These are phyloP conservation scores for Drosophila infuscata DNA, from an alignment of 2,888 invertebrate genomes.

Conservation along the genomic window DNA sequence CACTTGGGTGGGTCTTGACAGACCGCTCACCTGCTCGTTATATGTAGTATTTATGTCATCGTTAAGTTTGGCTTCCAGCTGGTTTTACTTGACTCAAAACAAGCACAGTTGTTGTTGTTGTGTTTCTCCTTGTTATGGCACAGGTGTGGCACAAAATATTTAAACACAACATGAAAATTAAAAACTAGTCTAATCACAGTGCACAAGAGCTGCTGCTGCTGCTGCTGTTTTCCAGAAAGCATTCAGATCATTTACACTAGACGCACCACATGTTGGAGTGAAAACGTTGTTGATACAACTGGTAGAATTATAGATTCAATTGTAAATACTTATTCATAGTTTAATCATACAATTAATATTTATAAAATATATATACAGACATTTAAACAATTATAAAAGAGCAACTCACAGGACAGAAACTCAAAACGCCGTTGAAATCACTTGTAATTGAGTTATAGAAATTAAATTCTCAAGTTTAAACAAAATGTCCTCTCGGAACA, in stretches of 20 bases:
- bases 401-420: too few species aligned
- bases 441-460: too few species aligned
- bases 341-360: too few species aligned
- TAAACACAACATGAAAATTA: constrained; percentile 76
- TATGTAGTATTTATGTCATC: constrained; percentile 77
- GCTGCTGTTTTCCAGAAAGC: constrained; percentile 27
- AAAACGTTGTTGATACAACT: not conserved
- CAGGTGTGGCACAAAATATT: constrained; percentile 77
- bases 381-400: not conserved
- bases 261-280: constrained; percentile 5
- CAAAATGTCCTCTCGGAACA: not conserved
- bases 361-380: too few species aligned
- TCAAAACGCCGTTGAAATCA: too few species aligned
- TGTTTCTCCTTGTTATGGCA: constrained; percentile 40
- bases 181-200: constrained; percentile 77
- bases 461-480: too few species aligned
- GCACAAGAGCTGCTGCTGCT: constrained; percentile 32
- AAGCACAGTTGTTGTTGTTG: constrained; percentile 35
- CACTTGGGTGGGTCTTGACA: constrained; percentile 45
- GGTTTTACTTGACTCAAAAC: constrained; percentile 62
- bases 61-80: constrained; percentile 76
- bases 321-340: too few species aligned
- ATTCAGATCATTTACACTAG: constrained; percentile 32
- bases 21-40: constrained; percentile 64
- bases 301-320: not conserved